These are phyloP conservation scores for Neotoma lepida DNA, from an alignment of 2,113 vertebrate genomes.

Conservation along the genomic window DNA sequence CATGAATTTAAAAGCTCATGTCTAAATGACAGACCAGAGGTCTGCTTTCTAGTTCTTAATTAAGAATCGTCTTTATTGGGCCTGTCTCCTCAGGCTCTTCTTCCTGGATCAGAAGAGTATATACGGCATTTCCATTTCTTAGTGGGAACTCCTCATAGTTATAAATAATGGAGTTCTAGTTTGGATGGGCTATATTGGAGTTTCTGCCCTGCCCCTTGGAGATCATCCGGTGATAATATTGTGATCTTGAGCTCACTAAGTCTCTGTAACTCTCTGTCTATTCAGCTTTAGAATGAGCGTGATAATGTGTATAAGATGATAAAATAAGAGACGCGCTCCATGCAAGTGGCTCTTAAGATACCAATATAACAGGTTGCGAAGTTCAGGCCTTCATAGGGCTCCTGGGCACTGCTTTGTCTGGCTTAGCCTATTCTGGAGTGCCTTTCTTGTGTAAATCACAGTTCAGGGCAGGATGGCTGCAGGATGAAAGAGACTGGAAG, in stretches of 20 bases:
- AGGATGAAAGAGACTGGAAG: background rate
- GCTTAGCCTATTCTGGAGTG: background rate
- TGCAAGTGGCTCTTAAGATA: background rate
- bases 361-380: background rate
- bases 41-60: background rate
- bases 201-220: background rate
- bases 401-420: background rate
- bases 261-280: background rate
- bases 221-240: background rate
- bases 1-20: background rate
- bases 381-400: background rate
- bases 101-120: background rate
- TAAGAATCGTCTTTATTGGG: background rate
- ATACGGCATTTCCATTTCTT: background rate
- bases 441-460: background rate
- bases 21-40: background rate
- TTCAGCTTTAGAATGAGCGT: slow-evolving; percentile 8
- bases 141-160: background rate
- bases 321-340: background rate
- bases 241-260: background rate
- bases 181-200: background rate
- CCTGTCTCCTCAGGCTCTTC: background rate
- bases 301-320: background rate
- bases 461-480: background rate
- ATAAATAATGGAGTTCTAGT: background rate